phyloP scores from a whole-genome alignment of 1,140 invertebrate species.

The Aphaenogaster floridana region DNA sequence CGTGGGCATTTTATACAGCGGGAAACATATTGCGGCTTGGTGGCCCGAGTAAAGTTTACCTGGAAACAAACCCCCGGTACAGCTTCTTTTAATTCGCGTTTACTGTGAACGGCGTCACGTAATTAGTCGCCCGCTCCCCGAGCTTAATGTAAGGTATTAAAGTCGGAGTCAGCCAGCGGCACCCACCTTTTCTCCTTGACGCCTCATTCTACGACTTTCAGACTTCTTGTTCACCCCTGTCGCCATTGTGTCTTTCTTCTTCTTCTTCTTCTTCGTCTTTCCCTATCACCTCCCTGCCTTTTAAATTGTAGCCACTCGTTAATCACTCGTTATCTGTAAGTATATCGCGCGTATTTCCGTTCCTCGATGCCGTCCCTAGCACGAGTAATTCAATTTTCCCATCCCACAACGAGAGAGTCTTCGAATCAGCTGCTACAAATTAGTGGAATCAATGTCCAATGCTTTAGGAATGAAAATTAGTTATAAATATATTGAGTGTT shows the following conservation, averaged over 20 bases:
- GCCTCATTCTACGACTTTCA: conserved; percentile 70
- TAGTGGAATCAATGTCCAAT: neutral
- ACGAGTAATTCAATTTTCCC: conserved; percentile 45
- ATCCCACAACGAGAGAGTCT: neutral
- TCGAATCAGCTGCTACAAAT: neutral
- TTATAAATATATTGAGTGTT: neutral
- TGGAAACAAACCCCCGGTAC: conserved; percentile 53
- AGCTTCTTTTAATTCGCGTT: conserved; percentile 85
- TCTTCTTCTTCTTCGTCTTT: neutral
- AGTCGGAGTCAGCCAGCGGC: conserved; percentile 54
- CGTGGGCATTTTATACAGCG: neutral
- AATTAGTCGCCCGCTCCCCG: conserved; percentile 84
- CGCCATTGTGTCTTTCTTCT: conserved; percentile 75
- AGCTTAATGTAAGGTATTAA: conserved; percentile 83
- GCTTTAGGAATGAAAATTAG: neutral
- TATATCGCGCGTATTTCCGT: conserved; percentile 67
- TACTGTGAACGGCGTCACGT: conserved; percentile 85
- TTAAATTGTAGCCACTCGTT: conserved; percentile 81
- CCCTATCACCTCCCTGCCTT: conserved; percentile 63
- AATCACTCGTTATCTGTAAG: conserved; percentile 85
- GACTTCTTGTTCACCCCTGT: conserved; percentile 71
- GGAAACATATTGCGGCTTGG: conserved; percentile 24
- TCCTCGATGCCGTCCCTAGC: neutral
- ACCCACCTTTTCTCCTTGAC: conserved; percentile 68
- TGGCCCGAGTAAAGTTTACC: conserved; percentile 35